phyloP scores from a whole-genome alignment of 2,113 vertebrate genomes.

The Podarcis muralis region DNA sequence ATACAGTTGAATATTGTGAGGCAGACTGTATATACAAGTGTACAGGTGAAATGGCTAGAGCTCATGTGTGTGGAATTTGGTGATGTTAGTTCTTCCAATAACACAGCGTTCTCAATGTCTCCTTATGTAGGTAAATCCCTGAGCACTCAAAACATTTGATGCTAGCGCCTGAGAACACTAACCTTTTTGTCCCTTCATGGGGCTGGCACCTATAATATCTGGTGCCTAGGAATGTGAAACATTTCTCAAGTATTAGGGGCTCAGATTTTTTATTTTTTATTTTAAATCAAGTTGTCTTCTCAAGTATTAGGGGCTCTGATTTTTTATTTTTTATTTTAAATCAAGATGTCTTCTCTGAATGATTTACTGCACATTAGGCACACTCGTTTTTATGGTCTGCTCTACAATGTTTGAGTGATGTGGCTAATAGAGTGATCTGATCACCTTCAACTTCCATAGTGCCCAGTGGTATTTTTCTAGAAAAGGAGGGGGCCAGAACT shows the following conservation, averaged over 20 bases:
- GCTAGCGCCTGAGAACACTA: background rate
- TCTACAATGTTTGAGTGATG: background rate
- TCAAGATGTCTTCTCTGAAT: background rate
- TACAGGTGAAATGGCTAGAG: background rate
- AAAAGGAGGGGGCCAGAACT: too few relatives aligned
- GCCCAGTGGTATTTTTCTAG: too few relatives aligned
- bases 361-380: background rate
- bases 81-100: background rate
- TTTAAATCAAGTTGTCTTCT: background rate
- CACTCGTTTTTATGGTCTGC: background rate
- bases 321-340: background rate
- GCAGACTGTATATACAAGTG: background rate
- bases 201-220: background rate
- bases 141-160: background rate
- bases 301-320: background rate
- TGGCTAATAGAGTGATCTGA: background rate
- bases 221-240: background rate
- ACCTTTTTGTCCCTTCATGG: background rate
- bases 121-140: background rate
- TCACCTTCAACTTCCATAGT: background rate
- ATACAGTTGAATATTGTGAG: background rate
- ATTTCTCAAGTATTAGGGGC: background rate
- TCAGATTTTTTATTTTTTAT: background rate
- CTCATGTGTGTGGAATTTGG: background rate
- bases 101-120: background rate